Conservation (phyloP, 2,888 invertebrate species). For the Galerucella calmariensis region DNA sequence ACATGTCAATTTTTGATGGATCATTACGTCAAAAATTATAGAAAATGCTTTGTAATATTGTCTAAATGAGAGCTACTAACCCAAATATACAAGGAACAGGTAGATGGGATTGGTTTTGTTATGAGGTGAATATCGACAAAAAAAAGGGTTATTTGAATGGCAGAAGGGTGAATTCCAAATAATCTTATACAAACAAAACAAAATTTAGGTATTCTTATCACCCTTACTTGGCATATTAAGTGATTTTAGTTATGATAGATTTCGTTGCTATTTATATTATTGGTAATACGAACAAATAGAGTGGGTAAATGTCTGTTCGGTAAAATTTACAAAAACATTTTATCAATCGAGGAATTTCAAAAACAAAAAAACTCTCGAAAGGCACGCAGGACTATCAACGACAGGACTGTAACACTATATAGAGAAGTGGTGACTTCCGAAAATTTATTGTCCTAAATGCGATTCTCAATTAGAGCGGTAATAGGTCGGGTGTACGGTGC, state of each 20-base stretch:
- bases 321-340: constrained; percentile 1
- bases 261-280: neutral
- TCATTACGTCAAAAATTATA: constrained; percentile 14
- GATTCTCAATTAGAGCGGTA: constrained; percentile 77
- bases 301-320: neutral
- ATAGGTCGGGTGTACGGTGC: constrained; percentile 68
- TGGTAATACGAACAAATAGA: too few relatives aligned
- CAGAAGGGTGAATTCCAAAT: constrained; percentile 35
- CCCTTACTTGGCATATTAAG: neutral
- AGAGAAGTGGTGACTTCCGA: constrained; percentile 63
- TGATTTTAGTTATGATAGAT: neutral
- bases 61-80: constrained; percentile 8
- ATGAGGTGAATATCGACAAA: constrained; percentile 21
- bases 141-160: constrained; percentile 45
- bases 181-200: constrained; percentile 23
- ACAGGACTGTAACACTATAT: constrained; percentile 52
- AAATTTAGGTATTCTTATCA: constrained; percentile 16
- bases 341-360: constrained; percentile 8
- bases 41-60: neutral
- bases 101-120: constrained; percentile 25
- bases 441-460: constrained; percentile 75
- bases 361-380: constrained; percentile 8
- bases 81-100: constrained; percentile 15
- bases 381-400: constrained; percentile 21
- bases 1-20: neutral